phyloP scores from a whole-genome alignment of 2,888 invertebrate genomes.

The Mesochorus sp. region DNA sequence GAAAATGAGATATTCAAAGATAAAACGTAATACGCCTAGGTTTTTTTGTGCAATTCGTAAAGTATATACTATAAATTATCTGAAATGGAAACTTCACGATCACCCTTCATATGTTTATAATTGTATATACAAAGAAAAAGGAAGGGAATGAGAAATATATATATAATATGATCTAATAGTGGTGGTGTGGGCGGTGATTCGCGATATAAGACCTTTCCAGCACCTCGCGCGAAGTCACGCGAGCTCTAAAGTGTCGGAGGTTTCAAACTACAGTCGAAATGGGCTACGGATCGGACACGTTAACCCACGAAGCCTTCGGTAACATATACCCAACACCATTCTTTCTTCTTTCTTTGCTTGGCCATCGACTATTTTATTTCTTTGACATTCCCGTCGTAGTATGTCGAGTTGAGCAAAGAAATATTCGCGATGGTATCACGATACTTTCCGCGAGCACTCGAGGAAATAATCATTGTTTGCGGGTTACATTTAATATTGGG shows the following conservation, averaged over 20 bases:
- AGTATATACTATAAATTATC: slow-evolving; percentile 44
- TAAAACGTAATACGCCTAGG: not conserved
- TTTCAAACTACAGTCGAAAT: slow-evolving; percentile 28
- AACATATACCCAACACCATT: slow-evolving; percentile 42
- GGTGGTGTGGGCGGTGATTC: slow-evolving; percentile 34
- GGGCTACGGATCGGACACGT: slow-evolving; percentile 35
- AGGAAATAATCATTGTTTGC: slow-evolving; percentile 54
- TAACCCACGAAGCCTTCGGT: slow-evolving; percentile 58
- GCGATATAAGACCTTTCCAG: slow-evolving; percentile 47
- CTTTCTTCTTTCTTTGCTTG: slow-evolving; percentile 59
- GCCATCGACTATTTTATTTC: slow-evolving; percentile 39
- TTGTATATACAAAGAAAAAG: not conserved
- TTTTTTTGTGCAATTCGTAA: not conserved
- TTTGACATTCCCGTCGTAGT: slow-evolving; percentile 20
- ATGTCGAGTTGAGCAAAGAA: slow-evolving; percentile 43
- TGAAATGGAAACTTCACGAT: slow-evolving; percentile 65
- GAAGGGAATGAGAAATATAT: not conserved
- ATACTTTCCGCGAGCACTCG: slow-evolving; percentile 29
- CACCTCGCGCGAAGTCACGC: slow-evolving; percentile 55
- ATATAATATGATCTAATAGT: not conserved
- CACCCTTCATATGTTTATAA: slow-evolving; percentile 1
- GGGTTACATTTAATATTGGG: slow-evolving; percentile 42
- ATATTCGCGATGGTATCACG: slow-evolving; percentile 55
- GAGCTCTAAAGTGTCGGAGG: slow-evolving; percentile 51
- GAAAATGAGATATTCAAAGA: slow-evolving; percentile 21